Base-by-base conservation (phyloP, 2,113 vertebrate genomes). In the Phyllopteryx taeniolatus region DNA sequence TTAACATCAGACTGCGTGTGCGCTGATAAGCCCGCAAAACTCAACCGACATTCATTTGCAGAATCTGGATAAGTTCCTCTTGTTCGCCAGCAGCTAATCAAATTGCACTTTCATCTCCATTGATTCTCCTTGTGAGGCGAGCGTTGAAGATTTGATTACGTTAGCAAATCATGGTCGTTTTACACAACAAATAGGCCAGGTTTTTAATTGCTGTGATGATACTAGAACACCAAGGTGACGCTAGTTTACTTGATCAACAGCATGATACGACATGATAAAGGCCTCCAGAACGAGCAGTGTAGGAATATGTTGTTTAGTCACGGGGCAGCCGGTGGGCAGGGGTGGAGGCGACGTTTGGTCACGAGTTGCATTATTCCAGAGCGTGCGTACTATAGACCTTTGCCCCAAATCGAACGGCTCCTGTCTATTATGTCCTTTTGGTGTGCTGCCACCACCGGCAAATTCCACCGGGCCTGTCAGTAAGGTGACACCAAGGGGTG, bases 341-440 rank as follows among this genome's bases (percentile, higher is more conserved):
- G 62, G 39, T 68, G 1, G 73, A 2, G 81, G 70, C 43, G 78
- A 15, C 84, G 83, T 88, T 90, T 85, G 73, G 22, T 66, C 65
- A 85, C 78, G 77, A 56, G 69, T 78, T 79, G 76, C 60, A 68
- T 62, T 84, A 85, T 83, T 84, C 73, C 42, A 80, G 46, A 73
- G 67, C 57, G 67, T 53, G 68, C 73, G 44, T 66, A 78, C 76
- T 35, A 42, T 74, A 78, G 84, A 87, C 86, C 88, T 90, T 88
- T 85, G 80, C 80, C 86, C 85, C 53, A 82, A 84, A 87, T 85
- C 42, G 75, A 85, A 86, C 27, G 61, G 70, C 72, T 49, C 33
- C 12, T 20, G 54, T 79, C 60, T 78, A 70, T 77, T 78, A 65
- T 75, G 73, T 75, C 39, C 61, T 76, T 31, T 68, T 73, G 77